Conservation (phyloP, 2,888 invertebrate genomes). For the Margaritifera margaritifera region DNA sequence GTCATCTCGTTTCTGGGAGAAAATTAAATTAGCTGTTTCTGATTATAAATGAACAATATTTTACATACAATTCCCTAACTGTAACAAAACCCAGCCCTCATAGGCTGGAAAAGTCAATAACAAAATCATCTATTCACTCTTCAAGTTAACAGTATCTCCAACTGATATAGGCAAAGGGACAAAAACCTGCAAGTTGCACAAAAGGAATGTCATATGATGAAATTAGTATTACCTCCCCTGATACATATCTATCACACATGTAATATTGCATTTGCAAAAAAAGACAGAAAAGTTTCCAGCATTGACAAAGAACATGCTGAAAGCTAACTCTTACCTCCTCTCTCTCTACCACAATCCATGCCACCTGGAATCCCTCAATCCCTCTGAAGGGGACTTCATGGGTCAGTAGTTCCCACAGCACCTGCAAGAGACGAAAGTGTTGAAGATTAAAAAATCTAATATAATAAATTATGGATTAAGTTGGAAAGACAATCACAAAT, state of each 20-base stretch:
- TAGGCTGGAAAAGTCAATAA: too few species aligned
- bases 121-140: too few species aligned
- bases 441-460: neutral
- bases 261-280: neutral
- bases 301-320: neutral
- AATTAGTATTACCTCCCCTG: neutral
- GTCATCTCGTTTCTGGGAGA: too few species aligned
- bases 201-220: neutral
- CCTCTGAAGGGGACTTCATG: conserved; percentile 73
- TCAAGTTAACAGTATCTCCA: too few species aligned
- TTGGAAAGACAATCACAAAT: neutral
- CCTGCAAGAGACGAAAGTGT: conserved; percentile 43
- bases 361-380: conserved; percentile 73
- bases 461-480: too few species aligned
- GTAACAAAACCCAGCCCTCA: too few species aligned
- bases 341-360: conserved; percentile 73
- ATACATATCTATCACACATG: neutral
- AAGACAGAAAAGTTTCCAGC: neutral
- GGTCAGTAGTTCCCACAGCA: conserved; percentile 74
- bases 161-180: neutral
- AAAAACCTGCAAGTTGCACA: neutral
- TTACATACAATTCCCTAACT: too few species aligned
- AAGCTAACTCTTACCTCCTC: conserved; percentile 65
- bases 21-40: too few species aligned
- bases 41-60: too few species aligned